These are phyloP conservation scores for Diploscapter pachys DNA, from an alignment of 1,140 invertebrate genomes.

Conservation along the genomic window DNA sequence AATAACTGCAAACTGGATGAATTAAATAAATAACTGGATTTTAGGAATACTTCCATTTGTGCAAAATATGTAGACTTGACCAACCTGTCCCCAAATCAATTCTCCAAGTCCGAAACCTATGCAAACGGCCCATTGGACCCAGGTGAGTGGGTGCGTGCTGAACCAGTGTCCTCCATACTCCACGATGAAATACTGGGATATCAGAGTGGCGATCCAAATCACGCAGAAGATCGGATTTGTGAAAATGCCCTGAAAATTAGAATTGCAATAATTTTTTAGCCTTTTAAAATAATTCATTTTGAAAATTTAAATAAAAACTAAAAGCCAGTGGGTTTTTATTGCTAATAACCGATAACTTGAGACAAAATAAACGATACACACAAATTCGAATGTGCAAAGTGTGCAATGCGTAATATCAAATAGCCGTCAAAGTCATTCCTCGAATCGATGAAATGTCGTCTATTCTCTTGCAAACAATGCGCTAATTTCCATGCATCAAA, in stretches of 20 bases:
- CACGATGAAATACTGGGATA: constrained; percentile 90
- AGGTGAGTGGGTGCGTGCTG: constrained; percentile 78
- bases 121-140: constrained; percentile 98
- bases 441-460: no score
- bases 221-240: constrained; percentile 96
- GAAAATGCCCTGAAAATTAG: constrained; percentile 73
- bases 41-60: background rate
- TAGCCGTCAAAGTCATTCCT: no score
- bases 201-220: constrained; percentile 91
- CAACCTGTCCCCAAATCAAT: constrained; percentile 90
- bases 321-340: constrained; percentile 72
- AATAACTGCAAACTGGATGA: no score
- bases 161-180: constrained; percentile 95
- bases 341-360: background rate
- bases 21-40: no score
- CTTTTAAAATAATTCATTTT: constrained; percentile 87
- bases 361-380: background rate
- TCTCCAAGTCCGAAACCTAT: constrained; percentile 91
- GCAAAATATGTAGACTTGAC: background rate
- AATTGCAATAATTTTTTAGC: constrained; percentile 77
- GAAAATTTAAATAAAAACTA: constrained; percentile 84
- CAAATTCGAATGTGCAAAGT: background rate
- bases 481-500: no score
- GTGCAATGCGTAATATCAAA: no score
- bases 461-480: no score